Evolutionary conservation across 2,113 vertebrate species (phyloP).

Genomic region (Paramisgurnus dabryanus): DNA sequence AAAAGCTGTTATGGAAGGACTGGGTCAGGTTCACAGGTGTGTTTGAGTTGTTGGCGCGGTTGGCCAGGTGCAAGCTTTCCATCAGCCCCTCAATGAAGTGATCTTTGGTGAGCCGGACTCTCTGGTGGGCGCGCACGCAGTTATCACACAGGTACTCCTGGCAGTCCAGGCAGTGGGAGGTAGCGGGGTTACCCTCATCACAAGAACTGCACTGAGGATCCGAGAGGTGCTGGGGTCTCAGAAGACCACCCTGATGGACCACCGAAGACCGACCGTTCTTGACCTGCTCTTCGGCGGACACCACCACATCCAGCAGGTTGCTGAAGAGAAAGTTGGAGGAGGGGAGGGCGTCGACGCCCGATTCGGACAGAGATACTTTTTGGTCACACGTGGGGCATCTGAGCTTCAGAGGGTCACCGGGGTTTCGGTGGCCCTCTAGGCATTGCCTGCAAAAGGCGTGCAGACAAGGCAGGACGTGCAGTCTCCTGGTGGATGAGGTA

Average conservation of each 20-base stretch:
- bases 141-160: constrained; percentile 87
- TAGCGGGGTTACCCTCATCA: constrained; percentile 81
- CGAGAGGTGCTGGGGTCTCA: constrained; percentile 69
- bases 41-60: constrained; percentile 47
- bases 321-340: constrained; percentile 85
- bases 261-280: constrained; percentile 63
- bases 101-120: constrained; percentile 87
- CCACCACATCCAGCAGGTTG: constrained; percentile 86
- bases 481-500: constrained; percentile 68
- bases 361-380: constrained; percentile 82
- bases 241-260: constrained; percentile 63
- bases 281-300: constrained; percentile 71
- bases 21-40: constrained; percentile 66
- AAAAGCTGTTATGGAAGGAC: constrained; percentile 76
- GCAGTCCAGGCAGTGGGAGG: constrained; percentile 85
- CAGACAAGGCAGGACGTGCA: constrained; percentile 85
- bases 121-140: constrained; percentile 85
- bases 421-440: constrained; percentile 81
- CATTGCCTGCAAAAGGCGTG: constrained; percentile 88
- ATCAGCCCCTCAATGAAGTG: constrained; percentile 83
- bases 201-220: constrained; percentile 81
- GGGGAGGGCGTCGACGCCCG: constrained; percentile 84
- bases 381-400: constrained; percentile 86
- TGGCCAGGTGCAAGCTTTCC: constrained; percentile 60
- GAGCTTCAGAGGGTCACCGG: constrained; percentile 79